Evolutionary conservation across 2,888 invertebrate species (phyloP).

Genomic region (Heliconius cydno): DNA sequence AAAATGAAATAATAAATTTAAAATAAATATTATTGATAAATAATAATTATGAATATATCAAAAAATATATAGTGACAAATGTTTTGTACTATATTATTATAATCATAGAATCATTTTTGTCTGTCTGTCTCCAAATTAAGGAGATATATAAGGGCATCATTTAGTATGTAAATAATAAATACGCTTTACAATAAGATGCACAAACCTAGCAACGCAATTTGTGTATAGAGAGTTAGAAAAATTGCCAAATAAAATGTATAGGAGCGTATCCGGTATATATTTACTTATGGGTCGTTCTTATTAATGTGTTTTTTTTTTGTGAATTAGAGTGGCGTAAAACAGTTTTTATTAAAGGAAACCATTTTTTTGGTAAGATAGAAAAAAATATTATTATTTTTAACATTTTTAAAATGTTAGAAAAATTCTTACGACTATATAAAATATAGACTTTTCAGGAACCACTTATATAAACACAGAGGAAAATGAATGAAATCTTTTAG

Average conservation of each 20-base stretch:
- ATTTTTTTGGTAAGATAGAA: background rate
- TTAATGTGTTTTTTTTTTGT: background rate
- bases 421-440: no score
- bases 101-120: slow-evolving; percentile 35
- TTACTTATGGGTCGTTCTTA: background rate
- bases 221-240: slow-evolving; percentile 54
- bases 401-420: no score
- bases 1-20: slow-evolving; percentile 6
- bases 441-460: no score
- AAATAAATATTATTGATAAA: slow-evolving; percentile 53
- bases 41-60: slow-evolving; percentile 63
- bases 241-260: slow-evolving; percentile 57
- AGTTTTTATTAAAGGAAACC: slow-evolving; percentile 9
- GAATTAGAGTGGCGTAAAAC: slow-evolving; percentile 31
- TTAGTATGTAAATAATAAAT: slow-evolving; percentile 48
- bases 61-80: slow-evolving; percentile 66
- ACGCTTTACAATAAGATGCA: slow-evolving; percentile 65
- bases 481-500: no score
- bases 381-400: background rate
- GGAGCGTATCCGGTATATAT: slow-evolving; percentile 35
- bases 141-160: background rate
- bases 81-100: slow-evolving; percentile 67
- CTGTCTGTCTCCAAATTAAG: slow-evolving; percentile 10
- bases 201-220: slow-evolving; percentile 56
- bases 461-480: no score